Conservation (phyloP, 2,113 vertebrate genomes). For the Misgurnus anguillicaudatus region DNA sequence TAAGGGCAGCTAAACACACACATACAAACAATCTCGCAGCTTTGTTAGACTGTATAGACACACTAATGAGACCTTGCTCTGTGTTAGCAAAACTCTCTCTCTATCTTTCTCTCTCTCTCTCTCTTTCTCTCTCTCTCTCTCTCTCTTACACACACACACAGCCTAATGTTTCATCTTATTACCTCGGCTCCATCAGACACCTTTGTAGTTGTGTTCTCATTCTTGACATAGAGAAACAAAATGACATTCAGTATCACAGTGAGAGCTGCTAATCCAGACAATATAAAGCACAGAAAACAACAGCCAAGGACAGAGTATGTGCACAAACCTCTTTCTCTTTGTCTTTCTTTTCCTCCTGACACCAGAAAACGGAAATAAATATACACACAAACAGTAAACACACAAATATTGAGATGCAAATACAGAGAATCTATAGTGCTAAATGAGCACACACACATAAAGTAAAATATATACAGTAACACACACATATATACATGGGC, state of each 20-base stretch:
- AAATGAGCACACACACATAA: background rate
- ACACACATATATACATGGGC: no score
- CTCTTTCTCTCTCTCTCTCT: no score
- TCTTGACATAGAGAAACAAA: slow-evolving; percentile 31
- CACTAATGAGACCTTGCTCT: slow-evolving; percentile 28
- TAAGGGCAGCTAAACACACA: background rate
- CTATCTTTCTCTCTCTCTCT: no score
- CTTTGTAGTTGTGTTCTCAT: slow-evolving; percentile 15
- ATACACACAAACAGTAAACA: slow-evolving; percentile 34
- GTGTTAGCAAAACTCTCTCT: background rate
- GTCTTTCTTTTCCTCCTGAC: slow-evolving; percentile 45
- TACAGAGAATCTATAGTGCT: background rate
- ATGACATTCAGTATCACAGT: slow-evolving; percentile 18
- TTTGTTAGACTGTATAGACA: slow-evolving; percentile 6
- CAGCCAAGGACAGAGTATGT: background rate
- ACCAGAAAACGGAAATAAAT: slow-evolving; percentile 17
- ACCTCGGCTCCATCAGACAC: slow-evolving; percentile 30
- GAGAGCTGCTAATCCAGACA: background rate
- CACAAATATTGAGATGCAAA: slow-evolving; percentile 3
- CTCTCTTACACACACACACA: background rate
- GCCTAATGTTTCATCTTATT: background rate
- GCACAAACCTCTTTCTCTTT: slow-evolving; percentile 48
- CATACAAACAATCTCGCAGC: background rate
- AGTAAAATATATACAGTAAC: no score
- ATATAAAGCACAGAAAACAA: background rate